Evolutionary conservation across 2,888 invertebrate genomes (phyloP).

Genomic region (Trissolcus brochymenae): DNA sequence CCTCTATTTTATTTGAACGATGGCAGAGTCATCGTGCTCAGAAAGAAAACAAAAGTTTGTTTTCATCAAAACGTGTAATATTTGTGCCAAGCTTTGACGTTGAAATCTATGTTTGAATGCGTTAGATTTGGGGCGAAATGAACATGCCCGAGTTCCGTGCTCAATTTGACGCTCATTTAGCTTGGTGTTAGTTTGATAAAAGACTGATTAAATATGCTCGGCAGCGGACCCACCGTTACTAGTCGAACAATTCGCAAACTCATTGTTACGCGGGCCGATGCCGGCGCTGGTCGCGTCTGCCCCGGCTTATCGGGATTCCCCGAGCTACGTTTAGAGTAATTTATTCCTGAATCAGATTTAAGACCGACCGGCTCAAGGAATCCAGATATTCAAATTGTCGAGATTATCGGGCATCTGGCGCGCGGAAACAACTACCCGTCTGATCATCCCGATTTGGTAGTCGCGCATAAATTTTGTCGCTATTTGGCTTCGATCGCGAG

Average conservation of each 20-base stretch:
- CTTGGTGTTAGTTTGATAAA: slow-evolving; percentile 40
- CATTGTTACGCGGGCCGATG: neutral
- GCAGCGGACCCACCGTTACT: slow-evolving; percentile 25
- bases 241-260: slow-evolving; percentile 35
- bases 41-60: too few relatives aligned
- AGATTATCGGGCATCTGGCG: slow-evolving; percentile 45
- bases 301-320: slow-evolving; percentile 35
- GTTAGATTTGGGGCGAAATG: slow-evolving; percentile 23
- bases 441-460: slow-evolving; percentile 44
- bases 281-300: neutral
- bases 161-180: slow-evolving; percentile 45
- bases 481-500: slow-evolving; percentile 14
- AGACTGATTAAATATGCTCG: slow-evolving; percentile 48
- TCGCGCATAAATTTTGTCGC: slow-evolving; percentile 37
- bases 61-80: slow-evolving; percentile 2
- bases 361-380: slow-evolving; percentile 15
- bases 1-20: too few relatives aligned
- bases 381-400: slow-evolving; percentile 48
- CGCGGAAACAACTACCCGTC: slow-evolving; percentile 11
- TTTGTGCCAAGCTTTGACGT: slow-evolving; percentile 16
- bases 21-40: too few relatives aligned
- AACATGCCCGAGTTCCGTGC: slow-evolving; percentile 17
- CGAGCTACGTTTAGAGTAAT: slow-evolving; percentile 30
- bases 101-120: slow-evolving; percentile 28
- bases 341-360: slow-evolving; percentile 43